Evolutionary conservation across 1,140 invertebrate species (phyloP).

Genomic region (Himalopsyche phryganea): DNA sequence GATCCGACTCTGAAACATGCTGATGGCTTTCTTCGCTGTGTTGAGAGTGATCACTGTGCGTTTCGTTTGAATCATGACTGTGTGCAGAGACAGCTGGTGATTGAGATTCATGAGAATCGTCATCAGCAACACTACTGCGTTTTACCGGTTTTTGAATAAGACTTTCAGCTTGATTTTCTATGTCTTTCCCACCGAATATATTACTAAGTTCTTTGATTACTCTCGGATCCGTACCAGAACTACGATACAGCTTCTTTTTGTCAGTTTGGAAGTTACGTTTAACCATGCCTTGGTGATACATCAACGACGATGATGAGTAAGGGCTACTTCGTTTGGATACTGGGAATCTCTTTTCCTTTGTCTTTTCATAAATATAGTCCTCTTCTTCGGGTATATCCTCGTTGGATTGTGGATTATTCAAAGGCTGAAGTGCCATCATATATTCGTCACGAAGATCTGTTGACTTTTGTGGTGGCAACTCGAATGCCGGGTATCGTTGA

Average conservation of each 20-base stretch:
- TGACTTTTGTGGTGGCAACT: conserved; percentile 42
- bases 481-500: conserved; percentile 37
- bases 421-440: conserved; percentile 52
- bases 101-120: conserved; percentile 41
- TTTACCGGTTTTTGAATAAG: conserved; percentile 48
- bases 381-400: conserved; percentile 43
- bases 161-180: conserved; percentile 38
- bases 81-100: conserved; percentile 39
- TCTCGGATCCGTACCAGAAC: conserved; percentile 50
- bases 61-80: conserved; percentile 39
- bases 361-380: conserved; percentile 43
- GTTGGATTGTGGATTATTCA: conserved; percentile 48
- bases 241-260: conserved; percentile 40
- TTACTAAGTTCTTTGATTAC: conserved; percentile 54
- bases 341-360: conserved; percentile 57
- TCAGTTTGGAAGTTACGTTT: conserved; percentile 35
- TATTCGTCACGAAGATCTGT: conserved; percentile 53
- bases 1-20: conserved; percentile 39
- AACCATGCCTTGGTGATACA: conserved; percentile 8
- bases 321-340: conserved; percentile 61
- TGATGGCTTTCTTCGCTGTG: conserved; percentile 36
- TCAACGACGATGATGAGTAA: conserved; percentile 31
- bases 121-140: conserved; percentile 43
- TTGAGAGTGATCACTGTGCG: conserved; percentile 36
- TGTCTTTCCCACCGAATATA: conserved; percentile 47